These are phyloP conservation scores for Athetis lepigone DNA, from an alignment of 2,888 invertebrate species.

Conservation along the genomic window DNA sequence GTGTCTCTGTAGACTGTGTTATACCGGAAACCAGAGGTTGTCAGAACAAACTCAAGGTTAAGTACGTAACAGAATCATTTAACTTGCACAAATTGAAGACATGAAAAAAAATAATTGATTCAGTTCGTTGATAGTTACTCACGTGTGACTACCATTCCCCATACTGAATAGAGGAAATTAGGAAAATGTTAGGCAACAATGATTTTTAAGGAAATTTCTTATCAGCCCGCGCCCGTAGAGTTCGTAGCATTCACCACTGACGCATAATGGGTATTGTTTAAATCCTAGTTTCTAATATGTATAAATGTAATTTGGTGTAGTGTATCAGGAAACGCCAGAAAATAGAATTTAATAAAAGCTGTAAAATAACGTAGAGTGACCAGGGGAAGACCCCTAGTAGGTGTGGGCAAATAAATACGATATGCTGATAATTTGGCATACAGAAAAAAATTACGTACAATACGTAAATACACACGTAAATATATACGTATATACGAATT, in stretches of 20 bases:
- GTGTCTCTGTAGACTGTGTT: conserved; percentile 40
- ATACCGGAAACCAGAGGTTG: conserved; percentile 75
- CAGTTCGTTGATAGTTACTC: conserved; percentile 69
- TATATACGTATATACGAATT: conserved; percentile 3
- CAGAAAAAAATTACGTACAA: conserved; percentile 6
- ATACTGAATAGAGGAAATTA: conserved; percentile 48
- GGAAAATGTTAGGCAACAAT: conserved; percentile 20
- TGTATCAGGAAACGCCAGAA: neutral
- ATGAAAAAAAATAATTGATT: conserved; percentile 79
- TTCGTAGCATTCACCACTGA: too few relatives aligned
- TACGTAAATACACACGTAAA: too few relatives aligned
- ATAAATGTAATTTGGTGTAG: neutral
- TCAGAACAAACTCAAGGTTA: conserved; percentile 76
- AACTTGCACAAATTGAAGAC: conserved; percentile 74
- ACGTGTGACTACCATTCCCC: conserved; percentile 73
- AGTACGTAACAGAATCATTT: conserved; percentile 78
- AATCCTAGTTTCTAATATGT: neutral
- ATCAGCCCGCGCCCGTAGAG: neutral
- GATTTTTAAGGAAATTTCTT: neutral
- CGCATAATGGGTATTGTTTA: too few relatives aligned
- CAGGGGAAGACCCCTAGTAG: neutral
- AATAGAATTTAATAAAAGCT: neutral
- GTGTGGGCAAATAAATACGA: too few relatives aligned
- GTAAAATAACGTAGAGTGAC: neutral
- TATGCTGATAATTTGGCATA: neutral